A percentile compares a stretch with the other conserved stretches of the same genome.
These are phyloP conservation scores for Lethenteron reissneri DNA, from an alignment of 2,113 vertebrate species.

Conservation along the genomic window DNA sequence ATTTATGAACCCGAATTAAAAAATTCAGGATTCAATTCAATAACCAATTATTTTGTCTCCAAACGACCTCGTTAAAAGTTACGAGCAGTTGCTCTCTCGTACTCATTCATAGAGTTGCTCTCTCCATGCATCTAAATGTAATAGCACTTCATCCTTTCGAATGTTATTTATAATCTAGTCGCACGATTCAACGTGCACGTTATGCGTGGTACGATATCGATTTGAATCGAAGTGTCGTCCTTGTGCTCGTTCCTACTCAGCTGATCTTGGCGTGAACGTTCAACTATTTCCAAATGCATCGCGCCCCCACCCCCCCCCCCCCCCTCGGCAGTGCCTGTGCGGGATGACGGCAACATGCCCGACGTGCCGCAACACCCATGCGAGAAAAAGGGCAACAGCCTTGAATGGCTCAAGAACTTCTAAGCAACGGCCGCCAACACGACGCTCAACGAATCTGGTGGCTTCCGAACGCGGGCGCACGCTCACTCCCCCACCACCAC, in stretches of 20 bases:
- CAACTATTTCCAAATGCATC: neutral
- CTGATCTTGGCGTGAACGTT: neutral
- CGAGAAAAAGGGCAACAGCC: conserved; percentile 29
- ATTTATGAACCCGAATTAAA: too few relatives aligned
- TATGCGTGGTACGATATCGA: neutral
- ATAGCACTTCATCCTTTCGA: neutral
- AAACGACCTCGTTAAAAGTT: too few relatives aligned
- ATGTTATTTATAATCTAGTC: neutral
- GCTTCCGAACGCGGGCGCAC: too few relatives aligned
- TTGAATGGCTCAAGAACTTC: conserved; percentile 47
- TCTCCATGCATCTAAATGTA: too few relatives aligned
- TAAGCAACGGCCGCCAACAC: too few relatives aligned
- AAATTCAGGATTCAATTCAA: too few relatives aligned
- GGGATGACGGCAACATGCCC: conserved; percentile 51
- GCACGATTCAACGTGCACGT: neutral
- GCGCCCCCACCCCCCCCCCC: neutral
- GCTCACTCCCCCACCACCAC: too few relatives aligned
- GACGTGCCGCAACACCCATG: conserved; percentile 43
- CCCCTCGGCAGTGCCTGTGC: conserved; percentile 33
- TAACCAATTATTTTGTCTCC: too few relatives aligned
- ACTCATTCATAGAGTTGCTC: too few relatives aligned
- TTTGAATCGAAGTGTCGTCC: neutral
- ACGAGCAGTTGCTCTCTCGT: too few relatives aligned
- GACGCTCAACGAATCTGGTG: too few relatives aligned
- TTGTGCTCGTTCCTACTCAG: neutral